Evolutionary conservation across 2,797 vertebrate genomes (phyloP), one percentile per base, ranked within the genome.

Genomic region (Meriones psammophilus): DNA sequence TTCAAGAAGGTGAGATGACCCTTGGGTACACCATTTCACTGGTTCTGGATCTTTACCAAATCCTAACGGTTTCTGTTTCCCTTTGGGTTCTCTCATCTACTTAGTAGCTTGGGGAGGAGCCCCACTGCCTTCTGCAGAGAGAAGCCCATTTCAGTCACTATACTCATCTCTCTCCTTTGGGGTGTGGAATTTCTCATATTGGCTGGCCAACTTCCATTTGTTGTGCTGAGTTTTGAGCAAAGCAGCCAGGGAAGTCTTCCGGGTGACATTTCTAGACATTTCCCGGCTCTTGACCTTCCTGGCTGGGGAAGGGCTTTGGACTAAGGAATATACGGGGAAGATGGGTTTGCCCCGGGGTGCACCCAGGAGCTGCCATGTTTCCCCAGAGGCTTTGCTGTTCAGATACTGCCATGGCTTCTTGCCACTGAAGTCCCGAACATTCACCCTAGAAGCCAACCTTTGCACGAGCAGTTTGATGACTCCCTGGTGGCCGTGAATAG

Each of bases 321-420:
- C 87, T 89, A 98, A 93, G 4, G 98, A 95, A 92, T 97, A 97
- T 0, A 98, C 97, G 0, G 98, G 96, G 90, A 99, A 99, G 96
- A 99, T 99, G 14, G 98, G 97, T 0, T 98, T 98, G 92, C 96
- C 97, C 0, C 91, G 94, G 0, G 99, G 99, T 0, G 99, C 99
- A 10, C 98, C 99, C 79, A 99, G 98, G 30, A 99, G 98, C 96
- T 99, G 98, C 97, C 99, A 98, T 88, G 99, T 96, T 14, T 99
- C 99, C 5, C 97, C 94, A 0, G 99, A 97, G 5, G 96, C 97
- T 4, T 88, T 81, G 12, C 93, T 92, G 54, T 96, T 97, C 96
- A 99, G 98, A 97, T 99, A 99, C 94, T 99, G 99, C 99, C 99
- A 99, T 0, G 99, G 98, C 94, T 84, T 99, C 97, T 99, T 99